Conservation (phyloP, 1,140 invertebrate species). For the Zaprionus kolodkinae region DNA sequence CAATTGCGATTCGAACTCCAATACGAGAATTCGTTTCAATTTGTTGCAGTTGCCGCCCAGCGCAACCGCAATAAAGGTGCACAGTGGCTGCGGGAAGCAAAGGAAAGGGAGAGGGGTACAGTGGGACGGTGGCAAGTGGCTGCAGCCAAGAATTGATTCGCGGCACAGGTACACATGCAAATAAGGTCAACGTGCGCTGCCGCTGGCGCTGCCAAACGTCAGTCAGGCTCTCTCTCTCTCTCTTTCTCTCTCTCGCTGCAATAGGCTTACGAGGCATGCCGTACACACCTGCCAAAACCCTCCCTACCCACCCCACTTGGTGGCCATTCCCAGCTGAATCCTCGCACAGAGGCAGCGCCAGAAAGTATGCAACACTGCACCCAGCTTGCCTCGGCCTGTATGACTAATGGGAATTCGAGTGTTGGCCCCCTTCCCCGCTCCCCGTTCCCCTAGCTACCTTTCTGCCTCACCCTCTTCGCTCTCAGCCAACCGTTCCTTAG, state of each 20-base stretch:
- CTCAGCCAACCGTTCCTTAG: constrained; percentile 1
- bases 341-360: constrained; percentile 42
- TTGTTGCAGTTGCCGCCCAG: constrained; percentile 72
- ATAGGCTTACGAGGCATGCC: constrained; percentile 21
- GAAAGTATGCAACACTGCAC: constrained; percentile 72
- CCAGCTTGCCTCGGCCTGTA: constrained; percentile 38
- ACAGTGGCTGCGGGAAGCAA: too few species aligned
- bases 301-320: not conserved
- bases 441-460: not conserved
- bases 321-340: not conserved
- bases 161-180: constrained; percentile 67
- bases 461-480: too few species aligned
- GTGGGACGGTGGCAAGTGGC: not conserved
- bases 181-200: constrained; percentile 80
- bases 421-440: not conserved
- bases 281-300: not conserved
- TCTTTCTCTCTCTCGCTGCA: not conserved
- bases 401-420: constrained; percentile 43
- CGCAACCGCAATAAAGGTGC: constrained; percentile 59
- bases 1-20: constrained; percentile 80
- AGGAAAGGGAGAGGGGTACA: not conserved
- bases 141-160: constrained; percentile 73
- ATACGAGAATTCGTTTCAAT: constrained; percentile 79
- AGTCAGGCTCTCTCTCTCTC: constrained; percentile 24
- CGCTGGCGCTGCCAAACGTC: constrained; percentile 50